These are phyloP conservation scores for Phyllotis vaccarum DNA, from an alignment of 2,797 vertebrate species.

Conservation along the genomic window DNA sequence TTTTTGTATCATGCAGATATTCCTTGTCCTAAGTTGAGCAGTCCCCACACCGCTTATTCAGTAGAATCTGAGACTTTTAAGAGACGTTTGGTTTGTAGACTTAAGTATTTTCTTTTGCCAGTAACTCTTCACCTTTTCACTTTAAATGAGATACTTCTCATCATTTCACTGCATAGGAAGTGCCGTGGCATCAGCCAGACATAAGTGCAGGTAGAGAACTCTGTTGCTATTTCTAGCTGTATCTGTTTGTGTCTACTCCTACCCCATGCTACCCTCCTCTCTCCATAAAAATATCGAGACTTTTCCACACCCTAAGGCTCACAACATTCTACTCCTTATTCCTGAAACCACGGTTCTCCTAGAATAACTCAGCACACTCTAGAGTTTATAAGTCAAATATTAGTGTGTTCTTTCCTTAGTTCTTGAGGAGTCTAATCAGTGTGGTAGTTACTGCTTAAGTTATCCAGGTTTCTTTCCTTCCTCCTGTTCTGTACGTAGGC, in stretches of 20 bases:
- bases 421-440: not conserved
- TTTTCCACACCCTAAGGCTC: conserved; percentile 25
- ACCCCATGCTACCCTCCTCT: not conserved
- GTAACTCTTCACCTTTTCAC: conserved; percentile 2
- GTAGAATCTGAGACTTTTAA: conserved; percentile 14
- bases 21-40: conserved; percentile 23
- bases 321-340: not conserved
- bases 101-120: not conserved
- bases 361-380: not conserved
- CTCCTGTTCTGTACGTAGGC: not conserved
- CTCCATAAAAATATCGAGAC: not conserved
- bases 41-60: not conserved
- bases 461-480: not conserved
- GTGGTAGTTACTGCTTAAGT: not conserved
- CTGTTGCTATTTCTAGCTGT: not conserved
- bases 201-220: not conserved
- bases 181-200: not conserved
- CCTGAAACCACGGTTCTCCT: not conserved
- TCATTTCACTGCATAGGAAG: conserved; percentile 3
- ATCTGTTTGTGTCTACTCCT: not conserved
- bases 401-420: not conserved
- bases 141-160: not conserved
- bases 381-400: not conserved
- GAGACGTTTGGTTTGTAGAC: not conserved
- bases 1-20: not conserved